These are phyloP conservation scores for Tridacna crocea DNA, from an alignment of 2,888 invertebrate genomes.

Conservation along the genomic window DNA sequence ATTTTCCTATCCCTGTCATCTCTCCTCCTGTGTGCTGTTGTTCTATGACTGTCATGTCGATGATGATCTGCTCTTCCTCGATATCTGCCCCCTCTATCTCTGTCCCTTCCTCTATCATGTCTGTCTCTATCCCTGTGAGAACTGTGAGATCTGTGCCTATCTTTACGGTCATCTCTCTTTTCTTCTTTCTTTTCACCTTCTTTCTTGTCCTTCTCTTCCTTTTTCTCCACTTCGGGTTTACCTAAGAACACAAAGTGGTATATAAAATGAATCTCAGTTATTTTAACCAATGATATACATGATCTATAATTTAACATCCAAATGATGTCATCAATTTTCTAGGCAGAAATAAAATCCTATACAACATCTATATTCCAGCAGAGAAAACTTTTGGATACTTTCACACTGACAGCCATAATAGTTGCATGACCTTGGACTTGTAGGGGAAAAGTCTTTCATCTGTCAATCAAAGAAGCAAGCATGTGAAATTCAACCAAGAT, in stretches of 20 bases:
- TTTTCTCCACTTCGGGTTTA: conserved; percentile 45
- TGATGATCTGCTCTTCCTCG: conserved; percentile 30
- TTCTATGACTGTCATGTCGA: conserved; percentile 37
- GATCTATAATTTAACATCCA: no score
- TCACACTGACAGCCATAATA: no score
- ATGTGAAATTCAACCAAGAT: no score
- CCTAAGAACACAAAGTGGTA: conserved; percentile 5
- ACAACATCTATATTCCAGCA: no score
- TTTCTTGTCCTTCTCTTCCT: conserved; percentile 64
- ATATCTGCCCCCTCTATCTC: conserved; percentile 48
- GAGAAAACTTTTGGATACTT: no score
- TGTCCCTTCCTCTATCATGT: conserved; percentile 33
- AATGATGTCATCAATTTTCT: no score
- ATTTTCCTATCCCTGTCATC: conserved; percentile 29
- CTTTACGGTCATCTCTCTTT: conserved; percentile 67
- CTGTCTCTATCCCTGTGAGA: conserved; percentile 34
- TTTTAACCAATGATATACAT: no score
- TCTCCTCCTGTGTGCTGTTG: conserved; percentile 41
- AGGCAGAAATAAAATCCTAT: no score
- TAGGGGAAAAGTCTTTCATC: no score
- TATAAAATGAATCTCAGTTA: no score
- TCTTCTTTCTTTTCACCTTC: conserved; percentile 70
- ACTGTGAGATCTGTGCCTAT: conserved; percentile 41
- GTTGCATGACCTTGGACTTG: no score
- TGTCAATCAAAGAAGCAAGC: no score